These are phyloP conservation scores for Hylia prasina DNA, from an alignment of 2,113 vertebrate species.

Conservation along the genomic window DNA sequence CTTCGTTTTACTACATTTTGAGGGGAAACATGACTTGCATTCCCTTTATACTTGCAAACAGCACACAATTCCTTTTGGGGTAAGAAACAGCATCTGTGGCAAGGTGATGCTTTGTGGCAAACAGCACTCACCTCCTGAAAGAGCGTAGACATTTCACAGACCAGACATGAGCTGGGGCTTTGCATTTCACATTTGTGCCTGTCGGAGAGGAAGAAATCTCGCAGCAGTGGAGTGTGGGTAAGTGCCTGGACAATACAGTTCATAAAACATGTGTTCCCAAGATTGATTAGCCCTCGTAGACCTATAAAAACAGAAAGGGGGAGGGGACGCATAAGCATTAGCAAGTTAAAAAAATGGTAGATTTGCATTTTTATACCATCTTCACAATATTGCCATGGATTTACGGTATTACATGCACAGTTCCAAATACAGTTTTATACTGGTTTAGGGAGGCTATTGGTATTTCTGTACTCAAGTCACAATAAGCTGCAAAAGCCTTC, in stretches of 20 bases:
- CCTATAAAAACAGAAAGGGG: constrained; percentile 71
- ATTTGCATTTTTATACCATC: constrained; percentile 28
- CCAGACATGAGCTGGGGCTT: constrained; percentile 95
- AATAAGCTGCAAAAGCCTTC: background rate
- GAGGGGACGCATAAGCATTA: constrained; percentile 13
- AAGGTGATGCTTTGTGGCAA: background rate
- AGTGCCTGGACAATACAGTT: constrained; percentile 98
- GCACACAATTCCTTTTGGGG: background rate
- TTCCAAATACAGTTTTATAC: background rate
- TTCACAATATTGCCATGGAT: background rate
- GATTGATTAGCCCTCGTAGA: constrained; percentile 95
- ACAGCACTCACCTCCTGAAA: constrained; percentile 90
- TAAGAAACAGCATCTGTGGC: background rate
- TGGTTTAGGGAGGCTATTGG: background rate
- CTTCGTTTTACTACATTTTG: background rate
- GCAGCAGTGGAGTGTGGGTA: constrained; percentile 94
- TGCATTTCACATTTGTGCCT: constrained; percentile 98
- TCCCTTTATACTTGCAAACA: background rate
- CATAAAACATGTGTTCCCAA: constrained; percentile 99
- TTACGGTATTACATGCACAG: background rate
- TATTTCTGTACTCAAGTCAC: background rate
- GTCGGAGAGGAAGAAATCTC: constrained; percentile 98
- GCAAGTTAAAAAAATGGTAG: background rate
- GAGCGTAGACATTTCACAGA: constrained; percentile 97
- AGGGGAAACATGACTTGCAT: background rate